Conservation (phyloP, 2,888 invertebrate genomes). For the Plusia festucae region DNA sequence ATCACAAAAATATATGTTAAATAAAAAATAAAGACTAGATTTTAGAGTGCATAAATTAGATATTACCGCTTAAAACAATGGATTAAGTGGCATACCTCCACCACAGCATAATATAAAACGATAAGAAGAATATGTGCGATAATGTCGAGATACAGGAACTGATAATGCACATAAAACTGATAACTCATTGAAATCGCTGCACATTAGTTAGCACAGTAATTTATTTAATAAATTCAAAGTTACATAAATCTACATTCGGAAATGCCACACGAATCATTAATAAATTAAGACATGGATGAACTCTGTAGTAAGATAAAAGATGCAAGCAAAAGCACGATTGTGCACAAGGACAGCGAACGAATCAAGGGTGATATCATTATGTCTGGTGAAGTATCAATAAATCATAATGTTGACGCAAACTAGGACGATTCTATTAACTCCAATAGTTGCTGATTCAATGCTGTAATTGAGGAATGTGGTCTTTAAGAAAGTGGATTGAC, state of each 20-base stretch:
- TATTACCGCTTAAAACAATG: background rate
- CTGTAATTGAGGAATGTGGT: conserved; percentile 49
- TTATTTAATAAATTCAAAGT: background rate
- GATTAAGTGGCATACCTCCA: background rate
- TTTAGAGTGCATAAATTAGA: background rate
- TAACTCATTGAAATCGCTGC: conserved; percentile 16
- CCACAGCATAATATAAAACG: conserved; percentile 4
- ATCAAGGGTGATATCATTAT: conserved; percentile 18
- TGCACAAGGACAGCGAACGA: conserved; percentile 28
- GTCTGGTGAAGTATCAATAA: conserved; percentile 27
- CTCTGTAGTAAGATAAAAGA: conserved; percentile 28
- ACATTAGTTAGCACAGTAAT: conserved; percentile 9
- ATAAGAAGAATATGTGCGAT: conserved; percentile 32
- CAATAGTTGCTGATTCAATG: conserved; percentile 40
- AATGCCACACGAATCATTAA: conserved; percentile 40
- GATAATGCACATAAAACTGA: conserved; percentile 26
- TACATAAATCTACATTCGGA: conserved; percentile 32
- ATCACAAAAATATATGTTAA: background rate
- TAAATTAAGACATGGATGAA: conserved; percentile 48
- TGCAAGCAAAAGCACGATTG: conserved; percentile 49
- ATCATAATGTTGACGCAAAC: conserved; percentile 37
- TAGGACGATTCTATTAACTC: conserved; percentile 48
- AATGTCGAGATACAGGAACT: conserved; percentile 22
- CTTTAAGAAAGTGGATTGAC: conserved; percentile 57
- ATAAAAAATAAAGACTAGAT: no score